Evolutionary conservation across 2,888 invertebrate genomes (phyloP), one percentile per base, ranked within the genome.

Genomic region (Nomada fucata): DNA sequence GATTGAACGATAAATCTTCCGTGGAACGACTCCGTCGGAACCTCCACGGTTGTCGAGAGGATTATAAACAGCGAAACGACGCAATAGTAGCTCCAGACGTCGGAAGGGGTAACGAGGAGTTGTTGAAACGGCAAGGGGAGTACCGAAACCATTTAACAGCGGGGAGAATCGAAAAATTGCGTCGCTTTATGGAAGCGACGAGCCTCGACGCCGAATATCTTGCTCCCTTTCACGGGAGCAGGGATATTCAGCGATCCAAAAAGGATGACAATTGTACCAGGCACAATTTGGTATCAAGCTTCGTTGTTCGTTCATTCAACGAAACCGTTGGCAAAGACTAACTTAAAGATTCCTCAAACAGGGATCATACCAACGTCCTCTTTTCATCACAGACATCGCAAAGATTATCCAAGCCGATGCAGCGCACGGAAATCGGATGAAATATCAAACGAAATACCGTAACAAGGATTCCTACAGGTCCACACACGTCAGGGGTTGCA

Each of bases 131-230:
- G 42, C 53, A 23, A 63, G 69, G 68, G 61, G 68, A 69, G 64
- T 64, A 64, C 50, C 47, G 59, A 69, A 69, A 74, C 79, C 75
- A 64, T 74, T 79, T 74, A 79, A 68, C 73, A 26, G 42, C 67
- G 23, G 44, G 52, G 64, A 2, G 44, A 59, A 20, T 26, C 55
- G n/a, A 60, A 75, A 70, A 76, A 65, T 20, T 75, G 53, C 74
- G 63, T 69, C 69, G 72, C 53, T 23, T 4, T 18, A 52, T 65
- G n/a, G 44, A n/a, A 61, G 47, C 15, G 10, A 36, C 36, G 15
- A 13, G 23, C 26, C 26, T 26, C 20, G n/a, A 13, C 7, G 36
- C 36, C 7, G 36, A 36, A 36, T 36, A 36, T 36, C 36, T 36
- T 36, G 36, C 0, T 36, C 36, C 0, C n/a, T n/a, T n/a, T n/a